Base-by-base conservation (phyloP, 2,797 vertebrate species). In the Crenuchus spilurus region DNA sequence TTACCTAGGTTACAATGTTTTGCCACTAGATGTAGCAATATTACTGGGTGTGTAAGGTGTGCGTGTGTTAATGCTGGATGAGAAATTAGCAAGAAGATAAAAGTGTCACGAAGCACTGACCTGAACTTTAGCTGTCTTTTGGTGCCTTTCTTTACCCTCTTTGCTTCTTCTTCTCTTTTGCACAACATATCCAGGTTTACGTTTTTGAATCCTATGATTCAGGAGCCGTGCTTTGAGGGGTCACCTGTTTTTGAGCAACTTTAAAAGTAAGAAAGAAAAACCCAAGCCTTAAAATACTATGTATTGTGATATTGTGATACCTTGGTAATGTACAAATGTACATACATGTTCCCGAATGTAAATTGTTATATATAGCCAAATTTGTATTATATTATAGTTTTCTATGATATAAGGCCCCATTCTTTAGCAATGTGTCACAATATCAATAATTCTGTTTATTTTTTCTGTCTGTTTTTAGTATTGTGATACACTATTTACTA, bases 281-380 rank as follows among this genome's bases (percentile, higher is more conserved):
- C 88, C 87, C 88, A 91, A 90, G 91, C 89, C 89, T 92, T 92
- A 90, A 93, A 92, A 93, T 93, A 92, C 91, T 93, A 92, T 93
- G 91, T 93, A 92, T 92, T 93, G 89, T 82, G 67, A 80, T 76
- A 81, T 92, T 91, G 88, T 83, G 76, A 83, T 73, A 80, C 77
- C 88, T 85, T 84, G 75, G 86, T 92, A 89, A 89, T 91, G 88
- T 91, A 92, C 89, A 91, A 75, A 67, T 90, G 89, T 92, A 91
- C 88, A 90, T 90, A 90, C 83, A 87, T 89, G 85, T 88, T 89
- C 85, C 89, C 87, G 90, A 93, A 93, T 93, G 92, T 92, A 92
- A 89, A 90, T 87, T 88, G 85, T 87, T 91, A 83, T 88, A 88
- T 90, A 89, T 87, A 92, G 81, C 87, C 83, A 86, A 87, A 80